Evolutionary conservation across 2,888 invertebrate genomes (phyloP), one percentile per base, ranked within the genome.

Genomic region (Leucoptera coffeella): DNA sequence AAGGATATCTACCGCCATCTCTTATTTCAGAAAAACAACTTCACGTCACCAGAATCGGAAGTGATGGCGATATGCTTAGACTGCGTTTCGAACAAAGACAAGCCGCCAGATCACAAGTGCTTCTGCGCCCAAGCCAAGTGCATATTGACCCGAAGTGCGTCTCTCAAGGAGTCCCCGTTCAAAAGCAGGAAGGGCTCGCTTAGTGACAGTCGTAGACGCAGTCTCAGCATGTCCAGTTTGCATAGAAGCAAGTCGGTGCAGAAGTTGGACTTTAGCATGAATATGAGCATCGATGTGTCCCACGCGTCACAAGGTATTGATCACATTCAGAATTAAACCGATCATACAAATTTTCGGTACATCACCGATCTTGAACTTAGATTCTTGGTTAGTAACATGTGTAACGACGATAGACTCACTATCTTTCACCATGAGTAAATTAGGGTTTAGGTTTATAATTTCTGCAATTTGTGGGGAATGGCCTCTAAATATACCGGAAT

Each of bases 241-340:
- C 53, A 61, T 26, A 40, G 69, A 24, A 69, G 65, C 31, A 52
- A 59, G 8, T 74, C 75, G 0, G 71, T 64, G 2, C 67, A 71
- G 36, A 69, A 72, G 38, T 43, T 73, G 9, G 73, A 75, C 38
- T 72, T 74, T 33, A 71, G 64, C 34, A 64, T 64, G 54, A 69
- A 72, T 31, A 73, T 74, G 62, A 74, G 73, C 30, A 39, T 73
- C 8, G 75, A 75, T 38, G 59, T 50, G 8, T 73, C 72, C 2
- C n/a, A n/a, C n/a, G n/a, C n/a, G n/a, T n/a, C n/a, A n/a, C n/a
- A n/a, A n/a, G n/a, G n/a, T n/a, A n/a, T n/a, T n/a, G n/a, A n/a
- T n/a, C n/a, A n/a, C n/a, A n/a, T n/a, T n/a, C n/a, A n/a, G n/a
- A n/a, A n/a, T n/a, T n/a, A n/a, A n/a, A n/a, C n/a, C n/a, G n/a